phyloP scores from a whole-genome alignment of 2,113 vertebrate genomes.

The Rhodinocichla rosea region DNA sequence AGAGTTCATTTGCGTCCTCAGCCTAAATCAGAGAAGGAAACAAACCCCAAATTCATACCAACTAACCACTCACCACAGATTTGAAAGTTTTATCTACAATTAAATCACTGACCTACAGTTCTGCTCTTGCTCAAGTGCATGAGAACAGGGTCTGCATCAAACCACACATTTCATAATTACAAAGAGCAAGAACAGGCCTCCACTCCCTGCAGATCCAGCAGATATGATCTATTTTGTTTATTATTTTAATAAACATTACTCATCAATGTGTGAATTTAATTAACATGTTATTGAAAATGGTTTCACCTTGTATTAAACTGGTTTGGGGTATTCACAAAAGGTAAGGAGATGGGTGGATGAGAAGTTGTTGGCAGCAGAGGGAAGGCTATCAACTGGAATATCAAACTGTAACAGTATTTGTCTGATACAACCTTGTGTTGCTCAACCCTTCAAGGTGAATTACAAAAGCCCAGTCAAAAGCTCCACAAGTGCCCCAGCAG shows the following conservation, averaged over 20 bases:
- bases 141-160: background rate
- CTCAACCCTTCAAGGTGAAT: background rate
- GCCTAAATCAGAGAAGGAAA: background rate
- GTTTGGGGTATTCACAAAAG: background rate
- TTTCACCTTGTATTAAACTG: background rate
- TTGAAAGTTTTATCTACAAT: background rate
- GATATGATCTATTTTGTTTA: background rate
- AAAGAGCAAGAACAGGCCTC: background rate
- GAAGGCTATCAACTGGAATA: background rate
- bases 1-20: background rate
- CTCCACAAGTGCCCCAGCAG: background rate
- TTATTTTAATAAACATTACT: background rate
- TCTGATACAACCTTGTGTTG: background rate
- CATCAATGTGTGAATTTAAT: background rate
- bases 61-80: background rate
- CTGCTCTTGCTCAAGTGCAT: background rate
- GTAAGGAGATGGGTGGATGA: background rate
- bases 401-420: background rate
- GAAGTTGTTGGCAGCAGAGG: background rate
- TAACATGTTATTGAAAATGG: background rate
- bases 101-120: background rate
- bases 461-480: background rate
- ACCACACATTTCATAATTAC: background rate
- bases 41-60: background rate
- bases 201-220: background rate